A percentile compares a stretch with the other conserved stretches of the same genome.
Conservation (phyloP, 1,140 invertebrate genomes). For the Tenebrio molitor region DNA sequence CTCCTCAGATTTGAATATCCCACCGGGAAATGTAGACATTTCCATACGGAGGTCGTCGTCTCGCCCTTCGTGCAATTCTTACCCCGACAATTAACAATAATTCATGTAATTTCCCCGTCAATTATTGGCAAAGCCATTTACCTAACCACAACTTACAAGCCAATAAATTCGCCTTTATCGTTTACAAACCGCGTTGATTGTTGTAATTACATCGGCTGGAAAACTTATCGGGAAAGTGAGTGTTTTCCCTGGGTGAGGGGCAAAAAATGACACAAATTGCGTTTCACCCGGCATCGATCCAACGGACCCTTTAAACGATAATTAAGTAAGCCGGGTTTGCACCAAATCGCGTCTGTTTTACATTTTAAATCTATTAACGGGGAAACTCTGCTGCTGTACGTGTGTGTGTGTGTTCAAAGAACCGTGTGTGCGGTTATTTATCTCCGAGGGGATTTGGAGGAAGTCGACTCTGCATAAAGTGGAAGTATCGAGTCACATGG, state of each 20-base stretch:
- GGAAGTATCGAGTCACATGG: constrained; percentile 11
- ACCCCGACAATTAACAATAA: constrained; percentile 20
- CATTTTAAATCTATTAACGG: constrained; percentile 36
- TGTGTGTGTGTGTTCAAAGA: background rate
- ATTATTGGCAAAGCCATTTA: constrained; percentile 21
- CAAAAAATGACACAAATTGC: constrained; percentile 15
- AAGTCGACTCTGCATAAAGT: constrained; percentile 24
- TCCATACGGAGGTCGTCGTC: background rate
- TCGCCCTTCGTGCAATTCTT: constrained; percentile 5
- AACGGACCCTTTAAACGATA: background rate
- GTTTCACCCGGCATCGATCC: background rate
- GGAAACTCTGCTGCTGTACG: background rate
- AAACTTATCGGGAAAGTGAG: constrained; percentile 31
- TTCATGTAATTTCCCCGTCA: constrained; percentile 27
- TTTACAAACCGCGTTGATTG: constrained; percentile 33
- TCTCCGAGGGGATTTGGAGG: background rate
- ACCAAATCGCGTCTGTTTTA: constrained; percentile 18
- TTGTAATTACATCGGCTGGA: constrained; percentile 21
- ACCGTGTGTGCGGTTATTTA: constrained; percentile 25
- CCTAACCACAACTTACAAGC: constrained; percentile 31
- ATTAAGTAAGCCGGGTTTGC: background rate
- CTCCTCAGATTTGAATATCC: too few species aligned
- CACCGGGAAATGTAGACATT: background rate
- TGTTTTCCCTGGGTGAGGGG: constrained; percentile 3
- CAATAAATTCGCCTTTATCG: constrained; percentile 35